Evolutionary conservation across 2,888 invertebrate genomes (phyloP), one percentile per base, ranked within the genome.

Genomic region (Lobophora halterata): DNA sequence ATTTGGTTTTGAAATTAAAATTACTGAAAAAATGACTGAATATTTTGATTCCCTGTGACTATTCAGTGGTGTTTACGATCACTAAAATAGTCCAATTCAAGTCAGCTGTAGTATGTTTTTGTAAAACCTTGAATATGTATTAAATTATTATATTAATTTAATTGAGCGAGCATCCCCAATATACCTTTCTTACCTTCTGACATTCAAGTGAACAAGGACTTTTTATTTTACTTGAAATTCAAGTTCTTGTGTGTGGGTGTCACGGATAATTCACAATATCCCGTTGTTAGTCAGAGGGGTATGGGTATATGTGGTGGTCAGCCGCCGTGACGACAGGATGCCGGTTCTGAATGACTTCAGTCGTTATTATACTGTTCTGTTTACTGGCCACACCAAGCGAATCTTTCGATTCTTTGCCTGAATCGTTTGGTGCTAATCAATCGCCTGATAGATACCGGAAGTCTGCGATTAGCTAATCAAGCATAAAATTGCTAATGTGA

Each of bases 221-320:
- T 32, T 26, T 28, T 40, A n/a, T 33, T 37, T 46, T 33, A 41
- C 33, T 36, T 40, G 38, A 29, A 40, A 29, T 35, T 20, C 33
- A 25, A 17, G 34, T 40, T 39, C 34, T 38, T 24, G 28, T 44
- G 66, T 59, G 73, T 79, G 71, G 75, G 76, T 69, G 81, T 75
- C 69, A 65, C 68, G 64, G 68, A 76, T 83, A 83, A 83, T 79
- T 79, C 80, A 82, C 78, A 58, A 71, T 74, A 78, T 83, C 83
- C 82, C 76, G 82, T 79, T 76, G 73, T 72, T 65, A 61, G 61
- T 61, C 67, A 56, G 75, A 77, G 76, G 71, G 71, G 68, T 70
- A 70, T 66, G 31, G 8, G 14, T 18, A 36, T 45, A 27, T 38
- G 44, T 60, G 65, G 71, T 74, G 74, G 61, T 53, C 75, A 79